Conservation (phyloP, 2,113 vertebrate species). For the Chitala chitala region DNA sequence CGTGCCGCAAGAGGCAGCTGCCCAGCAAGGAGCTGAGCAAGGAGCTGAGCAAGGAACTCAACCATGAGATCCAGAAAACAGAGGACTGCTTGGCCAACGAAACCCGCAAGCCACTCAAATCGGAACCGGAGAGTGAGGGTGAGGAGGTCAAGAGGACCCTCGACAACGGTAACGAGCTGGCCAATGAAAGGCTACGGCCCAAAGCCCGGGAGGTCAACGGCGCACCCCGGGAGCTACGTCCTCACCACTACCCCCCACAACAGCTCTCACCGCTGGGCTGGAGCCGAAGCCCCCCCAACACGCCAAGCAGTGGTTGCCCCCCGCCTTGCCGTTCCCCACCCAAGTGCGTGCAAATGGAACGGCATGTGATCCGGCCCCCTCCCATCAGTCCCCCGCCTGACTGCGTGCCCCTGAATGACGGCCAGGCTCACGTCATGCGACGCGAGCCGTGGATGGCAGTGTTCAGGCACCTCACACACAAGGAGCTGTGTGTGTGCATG, state of each 20-base stretch:
- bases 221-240: conserved; percentile 64
- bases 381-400: conserved; percentile 94
- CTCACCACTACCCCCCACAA: conserved; percentile 59
- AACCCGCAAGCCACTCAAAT: conserved; percentile 75
- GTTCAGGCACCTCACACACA: conserved; percentile 84
- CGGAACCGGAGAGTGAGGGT: conserved; percentile 71
- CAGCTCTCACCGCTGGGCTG: conserved; percentile 59
- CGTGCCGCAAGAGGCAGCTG: conserved; percentile 73
- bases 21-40: conserved; percentile 82
- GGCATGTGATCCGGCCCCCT: conserved; percentile 88
- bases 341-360: conserved; percentile 89
- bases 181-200: conserved; percentile 72
- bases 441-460: conserved; percentile 92
- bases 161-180: conserved; percentile 57
- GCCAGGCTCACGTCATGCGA: conserved; percentile 81
- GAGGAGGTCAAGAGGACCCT: conserved; percentile 69
- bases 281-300: conserved; percentile 55
- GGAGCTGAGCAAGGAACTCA: conserved; percentile 81
- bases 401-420: conserved; percentile 76
- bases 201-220: conserved; percentile 73
- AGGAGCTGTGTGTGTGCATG: conserved; percentile 92
- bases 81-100: conserved; percentile 79
- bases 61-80: conserved; percentile 77
- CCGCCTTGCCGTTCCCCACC: conserved; percentile 80
- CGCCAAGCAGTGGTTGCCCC: conserved; percentile 59